A percentile compares a stretch with the other conserved stretches of the same genome.
Evolutionary conservation across 2,113 vertebrate species (phyloP).

Genomic region (Platysteira castanea): DNA sequence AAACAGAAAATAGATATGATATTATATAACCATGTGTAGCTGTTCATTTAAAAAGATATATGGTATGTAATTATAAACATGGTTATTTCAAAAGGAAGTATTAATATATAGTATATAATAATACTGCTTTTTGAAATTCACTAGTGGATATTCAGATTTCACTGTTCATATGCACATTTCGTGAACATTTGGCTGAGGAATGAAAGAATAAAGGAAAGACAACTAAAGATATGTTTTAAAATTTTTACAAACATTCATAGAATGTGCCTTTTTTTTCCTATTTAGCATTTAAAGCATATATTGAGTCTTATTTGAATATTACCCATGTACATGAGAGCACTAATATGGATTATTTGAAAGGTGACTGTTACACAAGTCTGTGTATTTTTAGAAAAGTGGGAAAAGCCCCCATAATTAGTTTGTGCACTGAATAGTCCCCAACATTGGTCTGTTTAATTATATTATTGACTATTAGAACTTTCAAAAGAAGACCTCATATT

Average conservation of each 20-base stretch:
- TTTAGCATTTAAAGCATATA: not conserved
- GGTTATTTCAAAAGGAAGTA: not conserved
- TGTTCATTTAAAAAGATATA: not conserved
- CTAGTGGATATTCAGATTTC: not conserved
- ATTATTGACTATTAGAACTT: not conserved
- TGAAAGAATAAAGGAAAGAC: not conserved
- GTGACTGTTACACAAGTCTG: not conserved
- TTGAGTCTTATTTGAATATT: not conserved
- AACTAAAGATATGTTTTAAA: not conserved
- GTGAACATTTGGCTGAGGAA: not conserved
- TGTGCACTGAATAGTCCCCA: not conserved
- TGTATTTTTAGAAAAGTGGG: not conserved
- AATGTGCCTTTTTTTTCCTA: not conserved
- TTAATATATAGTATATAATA: not conserved
- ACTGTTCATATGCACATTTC: not conserved
- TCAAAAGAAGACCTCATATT: not conserved
- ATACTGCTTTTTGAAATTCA: not conserved
- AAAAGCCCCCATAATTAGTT: not conserved
- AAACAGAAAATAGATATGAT: fast-evolving
- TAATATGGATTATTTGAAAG: not conserved
- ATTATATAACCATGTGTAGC: not conserved
- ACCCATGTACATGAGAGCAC: not conserved
- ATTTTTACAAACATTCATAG: not conserved
- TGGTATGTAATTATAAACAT: not conserved
- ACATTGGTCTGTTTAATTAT: not conserved